These are phyloP conservation scores for Myotis planiceps DNA, from an alignment of 2,797 vertebrate species.

Conservation along the genomic window DNA sequence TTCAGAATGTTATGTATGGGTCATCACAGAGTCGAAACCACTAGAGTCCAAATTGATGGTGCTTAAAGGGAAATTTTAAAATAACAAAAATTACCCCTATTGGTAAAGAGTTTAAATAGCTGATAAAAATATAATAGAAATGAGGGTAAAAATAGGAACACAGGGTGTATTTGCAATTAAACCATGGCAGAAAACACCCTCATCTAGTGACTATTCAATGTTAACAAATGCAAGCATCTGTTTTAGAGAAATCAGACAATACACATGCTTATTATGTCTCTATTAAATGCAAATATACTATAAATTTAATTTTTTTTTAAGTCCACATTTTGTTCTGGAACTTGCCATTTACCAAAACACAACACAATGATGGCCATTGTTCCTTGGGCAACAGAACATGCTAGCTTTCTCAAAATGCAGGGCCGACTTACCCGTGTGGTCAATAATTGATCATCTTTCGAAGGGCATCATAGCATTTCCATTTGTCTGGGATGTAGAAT, in stretches of 20 bases:
- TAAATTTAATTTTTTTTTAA: not conserved
- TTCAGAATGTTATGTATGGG: not conserved
- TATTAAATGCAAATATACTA: not conserved
- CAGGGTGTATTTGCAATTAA: not conserved
- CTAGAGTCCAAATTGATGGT: not conserved
- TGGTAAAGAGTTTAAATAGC: not conserved
- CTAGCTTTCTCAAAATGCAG: not conserved
- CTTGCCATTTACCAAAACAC: not conserved
- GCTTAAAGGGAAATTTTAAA: not conserved
- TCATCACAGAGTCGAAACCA: not conserved
- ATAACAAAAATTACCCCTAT: not conserved
- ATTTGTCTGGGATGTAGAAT: constrained; percentile 99
- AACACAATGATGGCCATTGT: not conserved
- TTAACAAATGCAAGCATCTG: not conserved
- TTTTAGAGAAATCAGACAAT: not conserved
- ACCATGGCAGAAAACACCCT: not conserved
- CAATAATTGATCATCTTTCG: constrained; percentile 97
- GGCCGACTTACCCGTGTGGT: constrained; percentile 78
- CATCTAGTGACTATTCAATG: not conserved
- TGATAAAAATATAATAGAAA: not conserved
- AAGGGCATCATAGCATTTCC: constrained; percentile 98
- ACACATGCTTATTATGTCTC: not conserved
- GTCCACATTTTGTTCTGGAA: not conserved
- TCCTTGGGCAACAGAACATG: not conserved
- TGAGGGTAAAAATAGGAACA: not conserved